Evolutionary conservation across 53 echinoderm and acorn worm species (phyloP), one percentile per base, ranked within the genome.

Genomic region (Astropecten irregularis): DNA sequence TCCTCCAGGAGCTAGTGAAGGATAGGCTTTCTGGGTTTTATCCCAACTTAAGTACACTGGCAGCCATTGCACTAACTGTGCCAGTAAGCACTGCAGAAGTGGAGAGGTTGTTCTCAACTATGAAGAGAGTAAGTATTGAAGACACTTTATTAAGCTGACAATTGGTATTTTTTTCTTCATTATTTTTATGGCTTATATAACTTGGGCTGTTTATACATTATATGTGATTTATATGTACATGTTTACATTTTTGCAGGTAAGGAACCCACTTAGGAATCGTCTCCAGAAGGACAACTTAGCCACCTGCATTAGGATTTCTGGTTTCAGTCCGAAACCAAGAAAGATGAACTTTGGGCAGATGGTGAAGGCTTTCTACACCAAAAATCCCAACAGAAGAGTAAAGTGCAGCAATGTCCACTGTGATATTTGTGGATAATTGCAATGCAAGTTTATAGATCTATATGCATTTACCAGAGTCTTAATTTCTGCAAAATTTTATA

Each of bases 51-150:
- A 16, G 63, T 15, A 34, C 15, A 16, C 9, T 63, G 63, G 63
- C 63, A 33, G 63, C 63, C 63, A 63, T 22, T 33, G 35, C 63
- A 32, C 16, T 63, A 35, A 63, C 63, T 15, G 35, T 59, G 10
- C 63, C 63, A 32, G 63, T 63, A 2, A 63, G 63, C 35, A 63
- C 63, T 34, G 63, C 63, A 4, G 63, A 63, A 16, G 33, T 63
- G 18, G 33, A 63, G 14, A 32, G 63, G 1, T 63, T 63, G 33
- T 63, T 63, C 18, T 63, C 63, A 11, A 63, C 63, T 3, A 33
- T 63, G 63, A 63, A 63, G 18, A 63, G 63, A 63, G 35, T 63
- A 32, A 63, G 34, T 33, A 35, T 63, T 63, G 16, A 63, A 32
- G 32, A 6, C 18, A 63, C 63, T 63, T 63, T 63, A 63, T 2